Evolutionary conservation across 1,140 invertebrate species (phyloP).

Genomic region (Brachionus koreanus): DNA sequence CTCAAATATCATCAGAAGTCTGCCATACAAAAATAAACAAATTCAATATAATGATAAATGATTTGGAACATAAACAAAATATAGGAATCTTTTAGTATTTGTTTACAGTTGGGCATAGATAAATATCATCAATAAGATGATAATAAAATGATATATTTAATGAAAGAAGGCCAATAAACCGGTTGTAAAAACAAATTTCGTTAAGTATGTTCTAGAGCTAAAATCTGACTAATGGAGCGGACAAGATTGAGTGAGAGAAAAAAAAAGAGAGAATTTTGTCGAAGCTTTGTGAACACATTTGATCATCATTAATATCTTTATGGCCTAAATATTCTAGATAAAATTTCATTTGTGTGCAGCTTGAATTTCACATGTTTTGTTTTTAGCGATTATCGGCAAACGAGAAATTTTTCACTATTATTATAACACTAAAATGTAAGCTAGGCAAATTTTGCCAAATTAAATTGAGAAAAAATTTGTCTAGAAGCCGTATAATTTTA

Average conservation of each 20-base stretch:
- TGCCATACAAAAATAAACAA: not conserved
- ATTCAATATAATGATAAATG: not conserved
- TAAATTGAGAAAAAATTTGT: not conserved
- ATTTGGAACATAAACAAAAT: not conserved
- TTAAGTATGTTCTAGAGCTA: not conserved
- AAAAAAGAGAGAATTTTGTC: not conserved
- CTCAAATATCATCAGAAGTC: constrained; percentile 9
- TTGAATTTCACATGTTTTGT: constrained; percentile 34
- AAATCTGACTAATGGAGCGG: not conserved
- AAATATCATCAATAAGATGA: constrained; percentile 14
- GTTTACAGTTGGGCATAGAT: not conserved
- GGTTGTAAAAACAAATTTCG: not conserved
- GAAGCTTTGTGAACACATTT: constrained; percentile 16
- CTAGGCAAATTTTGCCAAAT: not conserved
- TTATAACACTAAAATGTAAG: not conserved
- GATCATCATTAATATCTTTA: constrained; percentile 18
- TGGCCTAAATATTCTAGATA: not conserved
- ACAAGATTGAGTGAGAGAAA: not conserved
- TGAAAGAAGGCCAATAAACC: constrained; percentile 11
- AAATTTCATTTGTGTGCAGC: constrained; percentile 21
- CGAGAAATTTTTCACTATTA: not conserved
- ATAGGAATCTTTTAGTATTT: constrained; percentile 4
- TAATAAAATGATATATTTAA: not conserved
- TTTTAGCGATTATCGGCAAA: not conserved
- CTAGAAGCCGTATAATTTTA: not conserved